Percentiles rank a stretch among this genome's conserved stretches.
Conservation (phyloP, 2,888 invertebrate species). For the Danaus chrysippus region DNA sequence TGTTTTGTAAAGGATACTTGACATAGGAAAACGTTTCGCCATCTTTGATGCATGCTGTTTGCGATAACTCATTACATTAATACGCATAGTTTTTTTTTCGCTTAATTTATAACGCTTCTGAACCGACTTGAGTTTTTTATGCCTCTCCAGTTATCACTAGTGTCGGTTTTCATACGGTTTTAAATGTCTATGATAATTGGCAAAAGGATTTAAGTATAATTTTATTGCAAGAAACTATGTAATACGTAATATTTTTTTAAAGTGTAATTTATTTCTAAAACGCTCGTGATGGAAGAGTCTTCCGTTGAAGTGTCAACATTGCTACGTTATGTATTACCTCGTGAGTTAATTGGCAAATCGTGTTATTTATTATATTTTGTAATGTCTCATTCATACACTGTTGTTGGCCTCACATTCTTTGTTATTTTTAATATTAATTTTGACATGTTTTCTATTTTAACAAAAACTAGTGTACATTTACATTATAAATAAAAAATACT, state of each 20-base stretch:
- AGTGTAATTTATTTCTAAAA: conserved; percentile 32
- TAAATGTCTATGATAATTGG: too few species aligned
- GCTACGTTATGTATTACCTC: conserved; percentile 11
- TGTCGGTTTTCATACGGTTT: too few species aligned
- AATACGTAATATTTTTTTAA: conserved; percentile 30
- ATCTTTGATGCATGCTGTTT: too few species aligned
- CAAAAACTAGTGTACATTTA: conserved; percentile 2
- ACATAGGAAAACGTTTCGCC: too few species aligned
- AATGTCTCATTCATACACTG: conserved; percentile 20
- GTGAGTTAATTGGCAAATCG: conserved; percentile 12
- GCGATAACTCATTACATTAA: too few species aligned
- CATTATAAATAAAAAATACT: not conserved
- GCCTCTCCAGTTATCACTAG: too few species aligned
- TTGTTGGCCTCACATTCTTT: conserved; percentile 8
- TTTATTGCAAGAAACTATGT: conserved; percentile 29
- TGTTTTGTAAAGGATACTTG: too few species aligned
- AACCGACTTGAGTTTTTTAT: too few species aligned
- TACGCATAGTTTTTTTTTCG: too few species aligned
- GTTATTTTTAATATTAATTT: not conserved
- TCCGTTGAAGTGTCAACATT: conserved; percentile 46
- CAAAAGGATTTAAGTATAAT: too few species aligned
- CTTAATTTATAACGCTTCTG: too few species aligned
- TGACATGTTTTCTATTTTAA: not conserved
- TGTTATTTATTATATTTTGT: conserved; percentile 27
- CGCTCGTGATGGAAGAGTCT: conserved; percentile 46